phyloP scores from a whole-genome alignment of 2,113 vertebrate species.

The Pelobates fuscus region DNA sequence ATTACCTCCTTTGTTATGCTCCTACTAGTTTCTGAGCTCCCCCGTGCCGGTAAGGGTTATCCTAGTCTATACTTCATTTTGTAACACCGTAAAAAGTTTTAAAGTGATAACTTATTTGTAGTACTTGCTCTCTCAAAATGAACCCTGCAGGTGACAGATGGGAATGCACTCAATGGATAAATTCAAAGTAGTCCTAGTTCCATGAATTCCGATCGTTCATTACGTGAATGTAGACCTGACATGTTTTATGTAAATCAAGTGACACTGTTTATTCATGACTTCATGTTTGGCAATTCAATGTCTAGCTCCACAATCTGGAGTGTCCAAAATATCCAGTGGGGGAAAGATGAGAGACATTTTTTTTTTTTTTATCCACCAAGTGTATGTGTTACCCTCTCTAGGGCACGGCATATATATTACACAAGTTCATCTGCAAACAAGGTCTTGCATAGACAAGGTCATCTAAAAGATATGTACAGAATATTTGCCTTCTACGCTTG shows the following conservation, averaged over 20 bases:
- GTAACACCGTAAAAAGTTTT: too few species aligned
- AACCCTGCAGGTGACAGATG: too few species aligned
- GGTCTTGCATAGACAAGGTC: slow-evolving; percentile 13
- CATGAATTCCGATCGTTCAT: too few species aligned
- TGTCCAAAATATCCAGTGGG: neutral
- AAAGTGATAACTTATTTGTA: too few species aligned
- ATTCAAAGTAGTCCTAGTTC: too few species aligned
- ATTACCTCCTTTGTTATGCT: too few species aligned
- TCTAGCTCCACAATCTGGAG: neutral
- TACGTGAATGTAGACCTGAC: neutral
- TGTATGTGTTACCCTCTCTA: neutral
- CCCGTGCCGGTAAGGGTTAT: too few species aligned
- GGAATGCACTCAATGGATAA: too few species aligned
- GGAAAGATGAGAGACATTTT: neutral
- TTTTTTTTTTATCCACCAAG: neutral
- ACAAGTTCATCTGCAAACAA: too few species aligned
- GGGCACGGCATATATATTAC: slow-evolving; percentile 24
- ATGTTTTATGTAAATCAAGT: slow-evolving; percentile 2
- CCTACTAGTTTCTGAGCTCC: too few species aligned
- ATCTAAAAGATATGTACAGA: neutral
- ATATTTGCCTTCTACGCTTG: slow-evolving; percentile 3
- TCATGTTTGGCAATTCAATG: neutral
- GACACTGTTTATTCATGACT: neutral
- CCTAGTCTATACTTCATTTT: too few species aligned
- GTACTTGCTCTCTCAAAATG: too few species aligned